Percentiles rank a stretch among this genome's conserved stretches.
phyloP scores from a whole-genome alignment of 2,888 invertebrate species.

The Mimas tiliae region DNA sequence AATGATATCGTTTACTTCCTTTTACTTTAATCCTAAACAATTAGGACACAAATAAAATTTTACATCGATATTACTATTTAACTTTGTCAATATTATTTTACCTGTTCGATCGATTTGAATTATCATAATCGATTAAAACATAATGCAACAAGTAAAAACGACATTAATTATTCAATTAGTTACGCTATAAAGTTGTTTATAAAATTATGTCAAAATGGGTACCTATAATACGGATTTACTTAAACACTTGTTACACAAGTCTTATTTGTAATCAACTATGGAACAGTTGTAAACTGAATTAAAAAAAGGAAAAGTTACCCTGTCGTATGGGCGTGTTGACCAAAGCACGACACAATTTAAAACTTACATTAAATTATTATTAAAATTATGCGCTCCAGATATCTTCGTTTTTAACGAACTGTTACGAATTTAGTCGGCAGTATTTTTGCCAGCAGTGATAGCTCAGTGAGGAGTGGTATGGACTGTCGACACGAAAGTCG shows the following conservation, averaged over 20 bases:
- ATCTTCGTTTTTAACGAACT: too few species aligned
- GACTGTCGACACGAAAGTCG: too few species aligned
- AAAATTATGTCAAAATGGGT: conserved; percentile 25
- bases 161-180: conserved; percentile 21
- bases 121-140: conserved; percentile 9
- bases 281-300: conserved; percentile 41
- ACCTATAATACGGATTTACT: conserved; percentile 8
- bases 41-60: not conserved
- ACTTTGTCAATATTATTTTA: not conserved
- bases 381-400: too few species aligned
- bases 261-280: conserved; percentile 37
- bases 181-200: conserved; percentile 16
- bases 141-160: conserved; percentile 3
- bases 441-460: too few species aligned
- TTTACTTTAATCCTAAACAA: not conserved
- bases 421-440: too few species aligned
- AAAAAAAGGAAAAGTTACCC: conserved; percentile 38
- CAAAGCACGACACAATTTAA: not conserved
- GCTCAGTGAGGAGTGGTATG: too few species aligned
- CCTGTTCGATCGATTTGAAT: not conserved
- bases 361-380: not conserved
- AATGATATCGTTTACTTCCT: too few species aligned
- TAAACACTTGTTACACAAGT: conserved; percentile 37
- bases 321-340: not conserved
- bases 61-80: not conserved